Evolutionary conservation across 2,113 vertebrate species (phyloP), one percentile per base, ranked within the genome.

Genomic region (Halcyon senegalensis): DNA sequence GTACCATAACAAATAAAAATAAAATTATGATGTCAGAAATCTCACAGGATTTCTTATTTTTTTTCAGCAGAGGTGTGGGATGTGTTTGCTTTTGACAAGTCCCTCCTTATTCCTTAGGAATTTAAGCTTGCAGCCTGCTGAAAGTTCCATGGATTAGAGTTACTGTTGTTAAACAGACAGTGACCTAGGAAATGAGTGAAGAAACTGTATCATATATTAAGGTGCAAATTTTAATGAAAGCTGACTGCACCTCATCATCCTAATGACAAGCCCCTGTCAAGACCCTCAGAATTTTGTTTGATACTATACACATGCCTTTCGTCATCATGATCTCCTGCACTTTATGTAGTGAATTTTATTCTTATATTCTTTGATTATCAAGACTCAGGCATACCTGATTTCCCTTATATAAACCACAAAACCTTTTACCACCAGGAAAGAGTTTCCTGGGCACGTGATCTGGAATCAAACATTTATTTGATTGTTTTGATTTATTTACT

Each of bases 401-500:
- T 69, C 48, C 35, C 64, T 35, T 28, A 5, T 3, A 51, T 43
- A 51, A 81, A 60, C 35, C 16, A 20, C 35, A 39, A 64, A n/a
- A 41, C 2, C 12, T 76, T 87, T 59, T 75, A 33, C 16, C n/a
- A 74, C 17, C n/a, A 70, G 41, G 5, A 63, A 41, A 27, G 5
- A 74, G 16, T 27, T 87, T 60, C 60, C 64, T 75, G 35, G 60
- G 25, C 51, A 70, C 7, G 7, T 56, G 51, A 53, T 84, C 53
- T 75, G 28, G 35, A 89, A 81, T 89, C 41, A 78, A 87, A 77
- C 28, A 31, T 46, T 50, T 74, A 41, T 16, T 19, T 44, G 63
- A 77, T 83, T 77, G 79, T 66, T 94, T 92, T 82, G 33, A 63
- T 89, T 78, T 83, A 66, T 92, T 80, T 94, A 56, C 51, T 64